A percentile compares a stretch with the other conserved stretches of the same genome.
Conservation (phyloP, 2,888 invertebrate genomes). For the Netelia inedita region DNA sequence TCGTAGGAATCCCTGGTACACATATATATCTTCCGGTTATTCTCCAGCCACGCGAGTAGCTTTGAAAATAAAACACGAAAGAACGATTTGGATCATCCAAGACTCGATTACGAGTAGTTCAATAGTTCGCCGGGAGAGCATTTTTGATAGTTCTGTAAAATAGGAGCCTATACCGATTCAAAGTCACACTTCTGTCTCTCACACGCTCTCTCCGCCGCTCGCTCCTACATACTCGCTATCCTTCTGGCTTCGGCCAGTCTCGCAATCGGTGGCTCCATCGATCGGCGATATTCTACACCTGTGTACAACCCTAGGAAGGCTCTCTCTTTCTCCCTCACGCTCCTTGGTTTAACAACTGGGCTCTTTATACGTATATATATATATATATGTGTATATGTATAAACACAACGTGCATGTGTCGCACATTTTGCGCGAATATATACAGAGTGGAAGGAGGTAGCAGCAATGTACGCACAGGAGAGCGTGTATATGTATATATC, state of each 20-base stretch:
- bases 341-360: slow-evolving; percentile 37
- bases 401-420: no score
- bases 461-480: slow-evolving; percentile 24
- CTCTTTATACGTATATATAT: slow-evolving; percentile 27
- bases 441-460: slow-evolving; percentile 29
- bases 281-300: slow-evolving; percentile 61
- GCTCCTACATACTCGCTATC: slow-evolving; percentile 32
- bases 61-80: slow-evolving; percentile 17
- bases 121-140: neutral
- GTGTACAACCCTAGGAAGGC: slow-evolving; percentile 28
- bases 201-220: neutral
- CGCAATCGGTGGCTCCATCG: slow-evolving; percentile 65
- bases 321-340: slow-evolving; percentile 11
- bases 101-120: neutral
- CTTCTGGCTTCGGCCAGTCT: slow-evolving; percentile 48
- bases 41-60: slow-evolving; percentile 21
- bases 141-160: neutral
- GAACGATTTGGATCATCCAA: slow-evolving; percentile 19
- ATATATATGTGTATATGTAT: slow-evolving; percentile 11
- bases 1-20: neutral
- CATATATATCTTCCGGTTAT: neutral
- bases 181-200: neutral
- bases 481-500: neutral
- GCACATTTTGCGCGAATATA: slow-evolving; percentile 31
- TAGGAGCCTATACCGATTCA: neutral